A percentile compares a stretch with the other conserved stretches of the same genome.
Conservation (phyloP, 2,888 invertebrate genomes). For the Malthinus seriepunctatus region DNA sequence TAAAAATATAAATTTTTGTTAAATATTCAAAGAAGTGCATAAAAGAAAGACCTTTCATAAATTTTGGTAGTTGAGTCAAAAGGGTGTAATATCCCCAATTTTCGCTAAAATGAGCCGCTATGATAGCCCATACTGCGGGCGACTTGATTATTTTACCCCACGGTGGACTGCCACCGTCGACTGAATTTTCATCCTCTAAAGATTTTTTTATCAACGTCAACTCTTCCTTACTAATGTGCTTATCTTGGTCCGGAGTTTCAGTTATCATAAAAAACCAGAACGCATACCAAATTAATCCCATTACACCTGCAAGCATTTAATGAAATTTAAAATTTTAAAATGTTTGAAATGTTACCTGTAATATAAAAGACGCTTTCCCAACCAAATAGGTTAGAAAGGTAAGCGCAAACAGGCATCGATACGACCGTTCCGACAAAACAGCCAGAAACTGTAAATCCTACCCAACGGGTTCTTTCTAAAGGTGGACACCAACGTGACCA, state of each 20-base stretch:
- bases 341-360: constrained; percentile 58
- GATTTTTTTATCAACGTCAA: constrained; percentile 70
- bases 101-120: constrained; percentile 82
- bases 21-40: background rate
- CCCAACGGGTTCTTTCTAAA: constrained; percentile 74
- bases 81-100: constrained; percentile 91
- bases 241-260: constrained; percentile 76
- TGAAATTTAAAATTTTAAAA: background rate
- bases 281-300: constrained; percentile 73
- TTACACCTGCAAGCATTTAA: constrained; percentile 55
- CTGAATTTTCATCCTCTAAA: constrained; percentile 57
- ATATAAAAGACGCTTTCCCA: constrained; percentile 85
- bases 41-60: constrained; percentile 70
- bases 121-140: constrained; percentile 80
- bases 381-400: constrained; percentile 71
- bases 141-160: constrained; percentile 78
- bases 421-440: constrained; percentile 85
- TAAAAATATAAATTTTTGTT: constrained; percentile 43
- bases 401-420: constrained; percentile 77
- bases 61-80: constrained; percentile 82
- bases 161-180: constrained; percentile 65
- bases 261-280: constrained; percentile 72
- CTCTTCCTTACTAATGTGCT: constrained; percentile 71
- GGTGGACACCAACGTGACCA: constrained; percentile 86
- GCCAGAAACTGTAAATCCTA: constrained; percentile 83